These are phyloP conservation scores for Lophius americanus DNA, from an alignment of 2,797 vertebrate species.

Conservation along the genomic window DNA sequence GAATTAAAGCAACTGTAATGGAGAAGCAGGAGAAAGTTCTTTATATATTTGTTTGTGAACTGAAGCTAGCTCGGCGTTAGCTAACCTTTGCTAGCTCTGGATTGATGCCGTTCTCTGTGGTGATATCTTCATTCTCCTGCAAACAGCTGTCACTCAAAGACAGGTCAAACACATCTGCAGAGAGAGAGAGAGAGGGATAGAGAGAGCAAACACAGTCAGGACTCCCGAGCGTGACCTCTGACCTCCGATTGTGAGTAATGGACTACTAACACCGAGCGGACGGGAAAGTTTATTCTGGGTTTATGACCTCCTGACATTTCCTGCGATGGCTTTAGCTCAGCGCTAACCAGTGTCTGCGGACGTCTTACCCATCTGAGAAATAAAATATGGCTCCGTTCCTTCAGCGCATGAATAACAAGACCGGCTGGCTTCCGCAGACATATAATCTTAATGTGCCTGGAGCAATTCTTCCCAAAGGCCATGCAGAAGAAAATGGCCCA, in stretches of 20 bases:
- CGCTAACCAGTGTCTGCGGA: slow-evolving; percentile 15
- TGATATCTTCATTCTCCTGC: slow-evolving; percentile 85
- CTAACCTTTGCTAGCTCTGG: slow-evolving; percentile 93
- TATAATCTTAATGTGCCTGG: slow-evolving; percentile 48
- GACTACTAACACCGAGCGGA: slow-evolving; percentile 9
- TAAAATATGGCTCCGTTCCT: slow-evolving; percentile 56
- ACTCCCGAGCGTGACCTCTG: slow-evolving; percentile 5
- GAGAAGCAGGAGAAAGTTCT: neutral
- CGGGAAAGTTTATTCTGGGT: slow-evolving; percentile 42
- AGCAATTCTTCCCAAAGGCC: slow-evolving; percentile 57
- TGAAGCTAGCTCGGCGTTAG: neutral
- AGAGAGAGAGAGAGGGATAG: slow-evolving; percentile 41
- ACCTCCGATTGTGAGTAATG: slow-evolving; percentile 21
- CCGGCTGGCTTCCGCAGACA: slow-evolving; percentile 36
- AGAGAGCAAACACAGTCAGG: slow-evolving; percentile 35
- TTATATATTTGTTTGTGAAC: neutral
- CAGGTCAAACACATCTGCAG: slow-evolving; percentile 87
- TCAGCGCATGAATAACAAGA: slow-evolving; percentile 55
- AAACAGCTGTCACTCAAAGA: slow-evolving; percentile 78
- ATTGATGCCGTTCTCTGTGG: slow-evolving; percentile 88
- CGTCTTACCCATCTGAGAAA: slow-evolving; percentile 34
- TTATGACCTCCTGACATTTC: slow-evolving; percentile 29
- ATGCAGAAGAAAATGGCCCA: slow-evolving; percentile 57
- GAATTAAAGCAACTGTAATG: neutral
- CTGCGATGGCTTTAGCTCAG: slow-evolving; percentile 36